Percentiles rank a stretch among this genome's conserved stretches.
phyloP scores from a whole-genome alignment of 2,888 invertebrate genomes.

The Torymus aiolomorphi region DNA sequence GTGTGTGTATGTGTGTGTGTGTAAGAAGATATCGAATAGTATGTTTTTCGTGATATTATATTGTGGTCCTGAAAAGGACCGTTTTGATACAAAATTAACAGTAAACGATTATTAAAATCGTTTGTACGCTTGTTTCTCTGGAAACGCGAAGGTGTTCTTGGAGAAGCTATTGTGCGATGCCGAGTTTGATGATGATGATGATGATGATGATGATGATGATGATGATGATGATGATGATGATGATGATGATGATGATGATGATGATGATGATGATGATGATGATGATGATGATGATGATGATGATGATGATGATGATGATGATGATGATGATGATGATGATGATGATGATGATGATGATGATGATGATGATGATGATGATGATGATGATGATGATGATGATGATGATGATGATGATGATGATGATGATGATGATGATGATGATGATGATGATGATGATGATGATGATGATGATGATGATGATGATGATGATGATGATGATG shows the following conservation, averaged over 20 bases:
- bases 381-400: slow-evolving; percentile 1
- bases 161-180: too few species aligned
- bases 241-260: slow-evolving; percentile 1
- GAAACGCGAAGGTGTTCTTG: too few species aligned
- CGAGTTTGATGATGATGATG: slow-evolving; percentile 1
- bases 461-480: slow-evolving; percentile 1
- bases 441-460: slow-evolving; percentile 1
- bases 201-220: slow-evolving; percentile 1
- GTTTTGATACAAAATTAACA: too few species aligned
- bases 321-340: slow-evolving; percentile 1
- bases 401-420: slow-evolving; percentile 1
- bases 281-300: slow-evolving; percentile 1
- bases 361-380: slow-evolving; percentile 1
- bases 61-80: too few species aligned
- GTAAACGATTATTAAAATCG: too few species aligned
- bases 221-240: slow-evolving; percentile 1
- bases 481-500: slow-evolving; percentile 1
- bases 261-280: slow-evolving; percentile 1
- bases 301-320: slow-evolving; percentile 1
- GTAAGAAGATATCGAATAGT: too few species aligned
- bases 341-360: slow-evolving; percentile 1
- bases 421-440: slow-evolving; percentile 1
- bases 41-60: too few species aligned
- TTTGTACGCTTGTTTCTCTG: too few species aligned
- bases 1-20: too few species aligned